Evolutionary conservation across 1,140 invertebrate species (phyloP), one percentile per base, ranked within the genome.

Genomic region (Drosophila funebris): DNA sequence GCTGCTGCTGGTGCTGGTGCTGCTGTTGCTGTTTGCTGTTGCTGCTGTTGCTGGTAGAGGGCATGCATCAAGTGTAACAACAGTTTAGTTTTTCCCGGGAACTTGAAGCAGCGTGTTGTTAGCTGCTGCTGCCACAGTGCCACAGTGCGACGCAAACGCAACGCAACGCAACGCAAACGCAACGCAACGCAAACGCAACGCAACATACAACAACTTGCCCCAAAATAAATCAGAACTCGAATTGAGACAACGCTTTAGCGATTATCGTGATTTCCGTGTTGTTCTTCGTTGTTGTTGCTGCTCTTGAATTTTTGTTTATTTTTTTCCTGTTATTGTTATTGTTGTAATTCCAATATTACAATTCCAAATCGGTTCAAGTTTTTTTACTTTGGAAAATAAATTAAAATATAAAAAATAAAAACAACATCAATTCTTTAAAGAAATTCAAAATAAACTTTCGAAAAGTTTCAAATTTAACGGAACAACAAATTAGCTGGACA

Each of bases 51-150:
- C 68, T 57, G 70, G 54, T 56, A 24, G 64, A 74, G 63, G 61
- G 89, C 88, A 89, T 90, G 89, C 89, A 90, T 90, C 88, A 90
- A 90, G 89, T 90, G 88, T 83, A 90, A 80, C 69, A 74, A 74
- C 67, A 67, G 69, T 82, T 70, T 79, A 90, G 88, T 90, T 90
- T 90, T 90, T 80, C 89, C 89, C 89, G 89, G 89, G 89, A 85
- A 89, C 81, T 79, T 73, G 81, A 74, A 70, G 89, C 83, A 73
- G 78, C 78, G 78, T 77, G 81, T 84, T 83, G 73, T 77, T 33
- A 50, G 61, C 22, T 56, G 68, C 61, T 71, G 68, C 52, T 53
- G 22, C 56, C 11, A 50, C 14, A 58, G 16, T 20, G 31, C 57
- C 39, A 27, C 31, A 69, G 33, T 52, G 54, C 22, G 16, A 31